Base-by-base conservation (phyloP, 2,797 vertebrate species). In the Lepus townsendii region DNA sequence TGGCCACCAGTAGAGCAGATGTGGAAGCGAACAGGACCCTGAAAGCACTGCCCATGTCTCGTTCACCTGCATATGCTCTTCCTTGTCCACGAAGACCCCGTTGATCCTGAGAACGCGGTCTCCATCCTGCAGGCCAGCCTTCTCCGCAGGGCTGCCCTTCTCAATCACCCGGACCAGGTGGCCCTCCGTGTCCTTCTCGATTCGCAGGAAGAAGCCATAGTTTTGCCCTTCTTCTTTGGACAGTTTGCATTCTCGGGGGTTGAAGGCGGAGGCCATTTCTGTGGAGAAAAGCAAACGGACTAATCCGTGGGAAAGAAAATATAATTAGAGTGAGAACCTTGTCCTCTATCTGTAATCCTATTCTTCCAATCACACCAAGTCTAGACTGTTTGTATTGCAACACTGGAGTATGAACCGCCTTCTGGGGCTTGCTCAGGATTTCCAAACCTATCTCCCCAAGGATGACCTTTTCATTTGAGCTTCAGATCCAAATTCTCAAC, bases 71-170 rank as follows among this genome's bases (percentile, higher is more conserved):
- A 95, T 78, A 14, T 99, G 99, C 1, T 99, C 96, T 72, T 99
- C 72, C 75, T 95, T 98, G 97, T 99, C 99, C 72, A 99, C 99
- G 77, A 99, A 99, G 68, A 96, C 97, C 4, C 99, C 99, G 0
- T 99, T 99, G 89, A 99, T 99, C 94, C 98, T 97, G 71, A 99
- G 97, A 82, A 99, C 97, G 72, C 99, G 98, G 97, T 99, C 99
- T 80, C 99, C 99, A 5, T 99, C 99, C 97, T 95, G 99, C 90
- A 99, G 98, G n/a, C 99, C 99, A 0, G 99, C 99, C 94, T 98
- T 97, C 78, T 99, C 98, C 7, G 99, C 99, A 0, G 98, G 98
- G 75, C 99, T 99, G 24, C 98, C 97, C 97, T 98, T 98, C 85
- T 99, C 98, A 96, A 99, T 98, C 0, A 98, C 98, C 38, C 99